Conservation (phyloP, 2,888 invertebrate species). For the Leptura quadrifasciata region DNA sequence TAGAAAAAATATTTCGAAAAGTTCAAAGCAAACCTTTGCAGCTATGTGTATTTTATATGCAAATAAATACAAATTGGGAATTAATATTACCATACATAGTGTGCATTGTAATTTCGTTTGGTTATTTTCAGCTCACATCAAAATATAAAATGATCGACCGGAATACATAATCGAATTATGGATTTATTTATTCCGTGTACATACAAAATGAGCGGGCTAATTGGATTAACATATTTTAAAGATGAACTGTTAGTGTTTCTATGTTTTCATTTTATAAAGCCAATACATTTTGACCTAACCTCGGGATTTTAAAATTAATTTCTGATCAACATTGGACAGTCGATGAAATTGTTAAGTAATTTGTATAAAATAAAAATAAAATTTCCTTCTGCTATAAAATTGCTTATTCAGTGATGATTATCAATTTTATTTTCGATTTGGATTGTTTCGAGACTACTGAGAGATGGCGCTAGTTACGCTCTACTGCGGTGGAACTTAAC, state of each 20-base stretch:
- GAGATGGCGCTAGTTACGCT: too few relatives aligned
- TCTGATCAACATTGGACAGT: too few relatives aligned
- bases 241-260: neutral
- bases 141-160: slow-evolving; percentile 5
- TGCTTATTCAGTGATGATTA: too few relatives aligned
- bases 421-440: too few relatives aligned
- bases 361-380: too few relatives aligned
- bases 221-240: slow-evolving; percentile 17
- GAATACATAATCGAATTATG: slow-evolving; percentile 16
- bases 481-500: too few relatives aligned
- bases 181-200: slow-evolving; percentile 9
- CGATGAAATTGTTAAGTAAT: too few relatives aligned
- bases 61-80: neutral
- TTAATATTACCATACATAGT: slow-evolving; percentile 14
- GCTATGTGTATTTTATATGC: neutral
- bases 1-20: neutral
- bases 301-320: too few relatives aligned
- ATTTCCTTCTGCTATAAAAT: too few relatives aligned
- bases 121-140: slow-evolving; percentile 14
- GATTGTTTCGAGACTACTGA: too few relatives aligned
- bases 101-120: slow-evolving; percentile 3
- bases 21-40: neutral
- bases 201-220: slow-evolving; percentile 14
- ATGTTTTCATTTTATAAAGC: neutral
- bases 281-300: too few relatives aligned